Percentiles rank a stretch among this genome's conserved stretches.
phyloP scores from a whole-genome alignment of 2,797 vertebrate species.

The Cyclopterus lumpus region DNA sequence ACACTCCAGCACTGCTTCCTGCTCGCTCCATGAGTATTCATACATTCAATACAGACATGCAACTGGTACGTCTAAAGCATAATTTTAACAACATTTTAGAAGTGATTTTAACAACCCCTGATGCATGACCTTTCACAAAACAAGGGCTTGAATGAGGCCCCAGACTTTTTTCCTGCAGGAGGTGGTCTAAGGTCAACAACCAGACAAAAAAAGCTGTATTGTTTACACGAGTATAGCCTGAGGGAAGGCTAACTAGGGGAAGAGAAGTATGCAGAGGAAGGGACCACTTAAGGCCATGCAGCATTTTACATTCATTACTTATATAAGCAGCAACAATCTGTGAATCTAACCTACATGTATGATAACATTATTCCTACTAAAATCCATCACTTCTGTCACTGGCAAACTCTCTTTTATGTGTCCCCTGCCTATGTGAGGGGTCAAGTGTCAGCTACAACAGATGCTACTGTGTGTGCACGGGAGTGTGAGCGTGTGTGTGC shows the following conservation, averaged over 20 bases:
- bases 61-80: not conserved
- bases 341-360: not conserved
- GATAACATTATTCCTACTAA: not conserved
- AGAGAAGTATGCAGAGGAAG: not conserved
- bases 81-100: not conserved
- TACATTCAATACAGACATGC: constrained; percentile 17
- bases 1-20: constrained; percentile 30
- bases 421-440: constrained; percentile 23
- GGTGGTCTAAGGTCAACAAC: constrained; percentile 36
- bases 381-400: constrained; percentile 17
- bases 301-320: not conserved
- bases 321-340: constrained; percentile 4
- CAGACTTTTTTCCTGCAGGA: constrained; percentile 22
- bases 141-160: not conserved
- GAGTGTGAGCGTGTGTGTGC: constrained; percentile 19
- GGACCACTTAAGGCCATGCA: not conserved
- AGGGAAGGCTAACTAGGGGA: constrained; percentile 2
- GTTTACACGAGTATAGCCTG: constrained; percentile 32
- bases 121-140: constrained; percentile 9
- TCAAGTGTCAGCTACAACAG: constrained; percentile 63
- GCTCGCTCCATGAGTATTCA: constrained; percentile 25
- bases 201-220: constrained; percentile 16
- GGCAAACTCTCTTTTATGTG: constrained; percentile 30
- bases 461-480: constrained; percentile 38
- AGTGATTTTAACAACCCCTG: not conserved